A percentile compares a stretch with the other conserved stretches of the same genome.
Evolutionary conservation across 2,113 vertebrate genomes (phyloP).

Genomic region (Sinocyclocheilus rhinocerous): DNA sequence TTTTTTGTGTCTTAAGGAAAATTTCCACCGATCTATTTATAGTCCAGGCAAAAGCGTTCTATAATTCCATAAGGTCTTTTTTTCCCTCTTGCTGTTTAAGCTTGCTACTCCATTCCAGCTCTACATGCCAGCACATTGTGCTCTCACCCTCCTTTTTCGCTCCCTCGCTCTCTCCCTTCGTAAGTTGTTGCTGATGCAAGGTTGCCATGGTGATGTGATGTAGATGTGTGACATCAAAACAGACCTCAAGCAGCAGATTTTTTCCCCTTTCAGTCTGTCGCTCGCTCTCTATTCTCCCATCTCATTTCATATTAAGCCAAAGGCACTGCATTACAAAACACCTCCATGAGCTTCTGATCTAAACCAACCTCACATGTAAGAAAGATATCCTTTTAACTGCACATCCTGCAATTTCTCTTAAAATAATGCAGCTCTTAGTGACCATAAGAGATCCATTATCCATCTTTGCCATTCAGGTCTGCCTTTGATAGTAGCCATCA

Average conservation of each 20-base stretch:
- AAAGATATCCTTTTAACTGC: constrained; percentile 5
- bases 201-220: constrained; percentile 78
- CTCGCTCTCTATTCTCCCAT: constrained; percentile 39
- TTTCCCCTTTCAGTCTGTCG: constrained; percentile 53
- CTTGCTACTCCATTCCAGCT: constrained; percentile 11
- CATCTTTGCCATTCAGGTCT: neutral
- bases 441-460: constrained; percentile 19
- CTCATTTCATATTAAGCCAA: constrained; percentile 48
- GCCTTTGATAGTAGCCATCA: constrained; percentile 15
- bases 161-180: constrained; percentile 48
- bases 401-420: constrained; percentile 1
- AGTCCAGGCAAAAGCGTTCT: neutral
- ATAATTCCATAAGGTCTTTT: constrained; percentile 17
- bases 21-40: neutral
- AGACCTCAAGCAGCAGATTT: constrained; percentile 75
- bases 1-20: too few relatives aligned
- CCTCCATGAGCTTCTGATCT: constrained; percentile 33
- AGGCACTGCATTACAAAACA: constrained; percentile 49
- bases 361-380: constrained; percentile 21
- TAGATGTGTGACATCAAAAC: constrained; percentile 79
- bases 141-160: constrained; percentile 47
- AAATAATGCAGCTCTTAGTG: constrained; percentile 9
- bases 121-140: constrained; percentile 60
- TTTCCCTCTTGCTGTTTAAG: constrained; percentile 19
- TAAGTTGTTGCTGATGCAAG: constrained; percentile 79